Base-by-base conservation (phyloP, 2,888 invertebrate species). In the Thalpophila matura region DNA sequence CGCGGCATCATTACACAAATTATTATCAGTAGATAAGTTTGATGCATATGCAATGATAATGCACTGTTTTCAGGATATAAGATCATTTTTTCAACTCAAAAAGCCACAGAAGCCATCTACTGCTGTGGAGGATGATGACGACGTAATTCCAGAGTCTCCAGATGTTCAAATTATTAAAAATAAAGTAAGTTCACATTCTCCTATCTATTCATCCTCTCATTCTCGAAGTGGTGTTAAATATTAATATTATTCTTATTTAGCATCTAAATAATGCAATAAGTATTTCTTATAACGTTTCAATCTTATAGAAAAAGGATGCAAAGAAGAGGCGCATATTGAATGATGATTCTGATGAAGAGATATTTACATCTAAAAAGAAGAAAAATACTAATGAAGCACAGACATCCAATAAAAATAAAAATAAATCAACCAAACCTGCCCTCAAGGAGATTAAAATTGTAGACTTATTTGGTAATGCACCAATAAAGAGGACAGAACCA, bases 391-490 rank as follows among this genome's bases (percentile, higher is more conserved):
- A 95, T 71, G 88, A 89, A 61, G 76, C 85, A 68, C 74, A 82
- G 50, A 74, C 82, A 45, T 76, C 76, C 42, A 87, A 80, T 72
- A 89, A 85, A 70, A 90, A 81, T 16, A 90, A 60, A 80, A 72
- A 49, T 29, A 86, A 86, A 58, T 58, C 82, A 37, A 38, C 80
- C 4, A 89, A 88, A 62, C 66, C 81, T 22, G 18, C 29, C 0
- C 80, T 91, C 0, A 91, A 90, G 78, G 93, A 94, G 79, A 89
- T 89, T 1, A 95, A 94, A 82, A 88, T 91, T 6, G 86, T 95
- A 26, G 95, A 96, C 86, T 83, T 97, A 6, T 97, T 97, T 92
- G 96, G 96, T 7, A 96, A 89, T 40, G 95, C 89, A 58, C 96
- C 97, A 1, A 91, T 97, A 16, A 96, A 96, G 76, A 92, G 96